phyloP scores from a whole-genome alignment of 2,113 vertebrate genomes.

The Centropus unirufus region DNA sequence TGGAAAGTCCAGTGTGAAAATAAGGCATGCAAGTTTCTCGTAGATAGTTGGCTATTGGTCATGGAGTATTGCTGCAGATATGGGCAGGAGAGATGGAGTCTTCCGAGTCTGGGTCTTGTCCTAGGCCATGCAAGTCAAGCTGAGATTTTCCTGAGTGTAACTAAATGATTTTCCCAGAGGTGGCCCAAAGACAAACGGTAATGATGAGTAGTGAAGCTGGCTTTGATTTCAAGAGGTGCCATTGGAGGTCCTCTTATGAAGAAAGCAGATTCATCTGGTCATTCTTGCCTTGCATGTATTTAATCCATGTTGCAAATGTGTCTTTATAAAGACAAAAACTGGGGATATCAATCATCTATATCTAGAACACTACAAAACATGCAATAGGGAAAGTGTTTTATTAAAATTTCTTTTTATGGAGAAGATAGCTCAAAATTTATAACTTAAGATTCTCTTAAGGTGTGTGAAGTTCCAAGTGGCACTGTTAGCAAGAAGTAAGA shows the following conservation, averaged over 20 bases:
- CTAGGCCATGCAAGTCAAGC: not conserved
- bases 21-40: not conserved
- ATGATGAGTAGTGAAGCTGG: not conserved
- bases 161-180: not conserved
- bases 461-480: not conserved
- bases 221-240: not conserved
- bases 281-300: not conserved
- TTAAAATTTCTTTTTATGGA: not conserved
- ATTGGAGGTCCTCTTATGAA: not conserved
- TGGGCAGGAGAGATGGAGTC: not conserved
- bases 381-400: not conserved
- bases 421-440: not conserved
- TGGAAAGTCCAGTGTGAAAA: not conserved
- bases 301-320: not conserved
- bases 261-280: not conserved
- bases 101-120: accelerated
- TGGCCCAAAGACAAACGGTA: not conserved
- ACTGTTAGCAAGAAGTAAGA: not conserved
- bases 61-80: not conserved
- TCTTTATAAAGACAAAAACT: not conserved
- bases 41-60: not conserved
- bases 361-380: not conserved
- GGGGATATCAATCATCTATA: not conserved
- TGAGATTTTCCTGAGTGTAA: accelerated
- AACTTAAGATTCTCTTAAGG: not conserved